Conservation (phyloP, 2,113 vertebrate species). For the Oreochromis spilurus region DNA sequence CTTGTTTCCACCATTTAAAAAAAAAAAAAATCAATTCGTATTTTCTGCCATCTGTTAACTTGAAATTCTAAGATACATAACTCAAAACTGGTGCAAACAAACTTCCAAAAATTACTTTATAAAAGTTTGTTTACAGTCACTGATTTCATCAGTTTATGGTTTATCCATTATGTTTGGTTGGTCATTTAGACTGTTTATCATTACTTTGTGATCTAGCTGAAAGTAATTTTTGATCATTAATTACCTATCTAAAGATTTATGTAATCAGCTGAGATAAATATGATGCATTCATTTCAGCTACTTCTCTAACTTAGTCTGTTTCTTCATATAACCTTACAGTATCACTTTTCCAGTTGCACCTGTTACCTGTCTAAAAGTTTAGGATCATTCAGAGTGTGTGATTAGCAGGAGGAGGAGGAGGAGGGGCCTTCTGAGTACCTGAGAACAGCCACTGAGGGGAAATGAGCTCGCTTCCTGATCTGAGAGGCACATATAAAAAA, state of each 20-base stretch:
- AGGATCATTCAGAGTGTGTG: neutral
- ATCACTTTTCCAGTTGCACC: neutral
- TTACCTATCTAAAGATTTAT: neutral
- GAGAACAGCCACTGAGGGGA: neutral
- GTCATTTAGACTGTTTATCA: neutral
- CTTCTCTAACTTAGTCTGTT: neutral
- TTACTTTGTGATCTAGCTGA: neutral
- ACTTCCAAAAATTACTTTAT: neutral
- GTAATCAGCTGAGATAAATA: neutral
- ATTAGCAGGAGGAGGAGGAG: neutral
- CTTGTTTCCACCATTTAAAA: rapidly evolving
- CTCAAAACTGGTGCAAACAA: neutral
- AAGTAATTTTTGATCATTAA: neutral
- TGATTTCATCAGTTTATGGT: neutral
- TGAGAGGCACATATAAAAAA: neutral
- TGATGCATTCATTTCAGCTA: neutral
- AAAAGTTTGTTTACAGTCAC: neutral
- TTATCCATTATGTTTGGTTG: neutral
- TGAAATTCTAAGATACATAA: neutral
- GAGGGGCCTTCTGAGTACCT: neutral
- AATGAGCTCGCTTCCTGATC: constrained; percentile 11
- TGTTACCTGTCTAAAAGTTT: neutral
- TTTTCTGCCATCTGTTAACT: neutral
- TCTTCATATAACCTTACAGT: neutral
- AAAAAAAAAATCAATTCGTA: rapidly evolving